Percentiles rank a stretch among this genome's conserved stretches.
Evolutionary conservation across 2,797 vertebrate genomes (phyloP).

Genomic region (Okamejei kenojei): DNA sequence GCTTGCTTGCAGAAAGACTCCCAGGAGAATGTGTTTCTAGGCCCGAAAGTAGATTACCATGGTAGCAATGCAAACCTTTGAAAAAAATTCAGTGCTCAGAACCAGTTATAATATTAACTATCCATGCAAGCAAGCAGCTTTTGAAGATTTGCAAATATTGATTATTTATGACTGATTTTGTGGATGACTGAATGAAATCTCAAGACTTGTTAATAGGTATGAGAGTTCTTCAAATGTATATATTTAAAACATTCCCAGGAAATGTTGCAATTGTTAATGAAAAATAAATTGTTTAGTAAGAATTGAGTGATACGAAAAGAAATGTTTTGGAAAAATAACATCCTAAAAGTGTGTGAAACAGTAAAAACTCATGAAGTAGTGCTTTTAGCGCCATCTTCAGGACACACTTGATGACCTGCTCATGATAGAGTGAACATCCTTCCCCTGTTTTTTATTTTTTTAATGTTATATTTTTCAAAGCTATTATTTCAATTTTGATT

Average conservation of each 20-base stretch:
- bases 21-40: constrained; percentile 42
- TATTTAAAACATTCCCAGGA: not conserved
- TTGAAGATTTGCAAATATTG: not conserved
- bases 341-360: not conserved
- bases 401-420: not conserved
- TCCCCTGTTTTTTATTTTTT: not conserved
- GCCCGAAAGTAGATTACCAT: constrained; percentile 40
- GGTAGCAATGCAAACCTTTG: constrained; percentile 31
- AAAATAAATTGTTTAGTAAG: not conserved
- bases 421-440: not conserved
- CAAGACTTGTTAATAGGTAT: not conserved
- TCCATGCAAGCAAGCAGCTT: not conserved
- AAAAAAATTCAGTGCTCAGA: not conserved
- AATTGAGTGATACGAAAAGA: not conserved
- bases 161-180: constrained; percentile 8
- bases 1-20: constrained; percentile 43
- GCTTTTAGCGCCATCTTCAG: constrained; percentile 25
- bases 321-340: constrained; percentile 29
- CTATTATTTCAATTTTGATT: not conserved
- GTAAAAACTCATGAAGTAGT: not conserved
- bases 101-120: not conserved
- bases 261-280: not conserved
- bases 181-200: not conserved
- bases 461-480: not conserved
- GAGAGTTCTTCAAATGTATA: not conserved